These are phyloP conservation scores for Argyrosomus japonicus DNA, from an alignment of 2,113 vertebrate species.

Conservation along the genomic window DNA sequence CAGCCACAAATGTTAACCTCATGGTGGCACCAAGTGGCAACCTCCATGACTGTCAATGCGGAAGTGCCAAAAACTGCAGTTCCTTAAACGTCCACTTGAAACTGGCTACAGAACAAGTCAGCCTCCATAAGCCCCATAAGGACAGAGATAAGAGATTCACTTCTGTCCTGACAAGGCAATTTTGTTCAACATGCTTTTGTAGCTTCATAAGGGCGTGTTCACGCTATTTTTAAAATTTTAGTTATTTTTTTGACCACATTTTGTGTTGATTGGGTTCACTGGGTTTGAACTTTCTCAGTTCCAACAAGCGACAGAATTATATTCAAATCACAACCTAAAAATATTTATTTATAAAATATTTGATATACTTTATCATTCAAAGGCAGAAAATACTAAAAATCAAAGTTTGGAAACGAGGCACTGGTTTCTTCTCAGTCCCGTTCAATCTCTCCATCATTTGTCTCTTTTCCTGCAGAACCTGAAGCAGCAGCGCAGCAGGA, in stretches of 20 bases:
- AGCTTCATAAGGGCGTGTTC: conserved; percentile 49
- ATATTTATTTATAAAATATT: too few relatives aligned
- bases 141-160: not conserved
- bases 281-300: not conserved
- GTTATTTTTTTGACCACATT: not conserved
- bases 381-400: not conserved
- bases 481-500: conserved; percentile 92
- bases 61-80: too few relatives aligned
- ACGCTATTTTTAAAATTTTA: conserved; percentile 1
- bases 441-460: not conserved
- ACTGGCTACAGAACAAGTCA: too few relatives aligned
- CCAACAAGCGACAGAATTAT: not conserved
- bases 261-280: not conserved
- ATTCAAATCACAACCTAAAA: not conserved
- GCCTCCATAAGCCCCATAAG: not conserved
- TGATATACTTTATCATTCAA: not conserved
- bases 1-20: not conserved
- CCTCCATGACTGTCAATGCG: too few relatives aligned
- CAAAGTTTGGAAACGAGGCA: not conserved
- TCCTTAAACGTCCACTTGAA: too few relatives aligned
- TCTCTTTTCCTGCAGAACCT: conserved; percentile 85
- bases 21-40: not conserved
- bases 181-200: conserved; percentile 28
- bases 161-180: not conserved
- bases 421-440: not conserved